Percentiles rank a stretch among this genome's conserved stretches.
These are phyloP conservation scores for Furcula furcula DNA, from an alignment of 2,888 invertebrate species.

Conservation along the genomic window DNA sequence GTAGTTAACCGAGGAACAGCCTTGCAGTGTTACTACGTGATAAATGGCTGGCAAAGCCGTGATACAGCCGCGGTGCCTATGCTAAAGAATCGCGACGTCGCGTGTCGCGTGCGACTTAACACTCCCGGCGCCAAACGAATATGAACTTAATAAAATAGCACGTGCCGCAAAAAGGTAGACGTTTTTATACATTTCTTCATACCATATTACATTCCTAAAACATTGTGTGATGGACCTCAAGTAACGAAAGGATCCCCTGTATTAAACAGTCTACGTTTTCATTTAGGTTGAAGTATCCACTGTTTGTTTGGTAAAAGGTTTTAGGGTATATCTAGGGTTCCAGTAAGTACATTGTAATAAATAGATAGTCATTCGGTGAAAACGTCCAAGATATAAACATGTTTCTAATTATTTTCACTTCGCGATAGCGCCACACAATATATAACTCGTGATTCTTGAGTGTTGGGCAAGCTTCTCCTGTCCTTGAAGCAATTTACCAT, in stretches of 20 bases:
- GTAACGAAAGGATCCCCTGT: no score
- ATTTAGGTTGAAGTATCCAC: no score
- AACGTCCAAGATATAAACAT: constrained; percentile 28
- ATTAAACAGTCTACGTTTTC: background rate
- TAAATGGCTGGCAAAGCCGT: constrained; percentile 31
- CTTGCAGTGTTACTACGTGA: constrained; percentile 19
- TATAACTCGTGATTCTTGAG: no score
- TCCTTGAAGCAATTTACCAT: no score
- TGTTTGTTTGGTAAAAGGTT: no score
- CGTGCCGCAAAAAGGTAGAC: constrained; percentile 29
- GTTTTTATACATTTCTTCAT: constrained; percentile 22
- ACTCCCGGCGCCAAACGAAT: constrained; percentile 40
- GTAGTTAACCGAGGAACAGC: no score
- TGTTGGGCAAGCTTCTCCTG: no score
- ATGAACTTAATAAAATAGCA: constrained; percentile 66
- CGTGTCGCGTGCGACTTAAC: constrained; percentile 45
- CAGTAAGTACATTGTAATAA: constrained; percentile 4
- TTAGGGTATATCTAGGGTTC: no score
- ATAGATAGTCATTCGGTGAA: constrained; percentile 18
- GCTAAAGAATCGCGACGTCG: constrained; percentile 34
- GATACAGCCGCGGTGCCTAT: constrained; percentile 27
- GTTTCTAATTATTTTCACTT: constrained; percentile 67
- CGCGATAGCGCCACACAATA: no score
- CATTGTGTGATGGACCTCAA: constrained; percentile 16
- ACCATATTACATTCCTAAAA: no score